Evolutionary conservation across 2,797 vertebrate species (phyloP), one percentile per base, ranked within the genome.

Genomic region (Ceryle rudis): DNA sequence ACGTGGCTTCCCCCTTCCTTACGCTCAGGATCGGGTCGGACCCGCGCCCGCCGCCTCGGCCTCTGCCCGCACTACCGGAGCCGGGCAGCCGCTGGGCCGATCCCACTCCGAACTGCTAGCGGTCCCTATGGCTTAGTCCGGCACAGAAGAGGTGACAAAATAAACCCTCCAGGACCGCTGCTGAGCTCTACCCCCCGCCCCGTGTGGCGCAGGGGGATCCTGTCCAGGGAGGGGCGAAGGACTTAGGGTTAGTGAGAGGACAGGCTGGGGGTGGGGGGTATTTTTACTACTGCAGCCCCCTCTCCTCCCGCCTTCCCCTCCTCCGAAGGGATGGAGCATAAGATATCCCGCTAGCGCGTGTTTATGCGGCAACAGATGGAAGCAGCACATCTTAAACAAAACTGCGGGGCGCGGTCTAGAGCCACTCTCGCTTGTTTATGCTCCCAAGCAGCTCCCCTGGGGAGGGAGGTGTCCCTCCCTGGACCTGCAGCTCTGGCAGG

Each of bases 181-280:
- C 82, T 47, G 54, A 75, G 70, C 61, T 60, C 77, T 90, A 17
- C 41, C 77, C 71, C 47, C 58, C 67, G 13, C 79, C 65, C 75
- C 65, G 22, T n/a, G 61, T 11, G 69, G 67, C 23, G 41, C 65
- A 73, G 54, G 81, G 54, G 93, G 89, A 57, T 95, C 90, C 80
- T 33, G 44, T 67, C 83, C 80, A 75, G 69, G 66, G 60, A 66
- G 90, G 77, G 17, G 72, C 33, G 66, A 49, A 61, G 58, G 39
- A 35, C 35, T n/a, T 31, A 83, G 71, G 94, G 95, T 96, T 95
- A 97, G 81, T 21, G 29, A 92, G 71, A 92, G 94, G 96, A 89
- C 95, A 96, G 66, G 41, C 83, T 61, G 83, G 77, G 86, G 81
- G 77, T 26, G 49, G 89, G 69, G 55, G 66, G 49, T 22, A 47